Base-by-base conservation (phyloP, 1,140 invertebrate genomes). In the Conus ventricosus region DNA sequence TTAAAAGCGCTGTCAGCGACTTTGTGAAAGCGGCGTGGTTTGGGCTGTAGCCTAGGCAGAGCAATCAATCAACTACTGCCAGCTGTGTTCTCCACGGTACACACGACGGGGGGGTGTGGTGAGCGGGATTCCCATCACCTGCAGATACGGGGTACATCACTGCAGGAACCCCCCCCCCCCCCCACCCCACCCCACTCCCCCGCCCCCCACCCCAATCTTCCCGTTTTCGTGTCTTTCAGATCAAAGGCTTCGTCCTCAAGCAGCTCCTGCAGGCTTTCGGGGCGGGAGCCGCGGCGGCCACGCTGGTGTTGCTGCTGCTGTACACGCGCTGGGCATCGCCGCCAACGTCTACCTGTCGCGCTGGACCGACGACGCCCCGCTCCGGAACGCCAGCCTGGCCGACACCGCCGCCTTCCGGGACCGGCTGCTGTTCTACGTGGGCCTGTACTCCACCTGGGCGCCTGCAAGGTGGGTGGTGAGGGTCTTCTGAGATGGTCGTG, bases 211-310 rank as follows among this genome's bases (percentile, higher is more conserved):
- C 39, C 39, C 39, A 39, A 39, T 39, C 39, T 39, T 39, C 39
- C 39, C 39, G 39, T 39, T 39, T 39, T 0, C 39, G 39, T 39
- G 39, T 60, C 8, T 60, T 71, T 5, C 94, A 97, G 97, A 97
- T 98, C 0, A 98, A 98, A 96, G 97, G 97, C 96, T 95, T 96
- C 88, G 98, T 99, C 0, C 99, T 99, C 95, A 96, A 97, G 88
- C 97, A 98, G 94, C 99, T 99, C 93, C 95, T 98, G 89, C 97
- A 96, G 93, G 97, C 97, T 23, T 97, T 99, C 88, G 98, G 98
- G 71, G 94, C 97, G 90, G 95, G 96, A 87, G 95, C 98, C 8
- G 96, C 97, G 0, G 92, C 97, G 51, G 94, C 87, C 11, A 87
- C 92, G 27, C 17, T 94, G 10, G 7, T 93, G 1, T 51, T 91